Conservation (phyloP, 2,888 invertebrate species). For the Tiliacea aurago region DNA sequence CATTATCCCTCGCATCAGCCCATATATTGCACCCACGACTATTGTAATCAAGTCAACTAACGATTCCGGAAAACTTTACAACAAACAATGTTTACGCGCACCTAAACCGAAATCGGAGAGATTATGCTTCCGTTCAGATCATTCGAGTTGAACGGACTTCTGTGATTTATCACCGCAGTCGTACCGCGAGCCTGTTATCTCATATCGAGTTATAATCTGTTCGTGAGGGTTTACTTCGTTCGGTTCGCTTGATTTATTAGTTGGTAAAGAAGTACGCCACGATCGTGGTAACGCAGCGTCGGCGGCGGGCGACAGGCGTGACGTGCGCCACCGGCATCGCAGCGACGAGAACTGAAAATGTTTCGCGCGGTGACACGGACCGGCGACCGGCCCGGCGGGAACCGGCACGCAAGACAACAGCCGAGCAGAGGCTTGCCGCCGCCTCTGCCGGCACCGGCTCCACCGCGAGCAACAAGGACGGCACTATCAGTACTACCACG, state of each 20-base stretch:
- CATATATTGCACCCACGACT: slow-evolving; percentile 72
- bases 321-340: slow-evolving; percentile 86
- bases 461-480: slow-evolving; percentile 79
- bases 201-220: slow-evolving; percentile 86
- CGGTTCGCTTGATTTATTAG: slow-evolving; percentile 85
- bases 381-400: slow-evolving; percentile 73
- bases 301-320: slow-evolving; percentile 73
- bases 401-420: slow-evolving; percentile 78
- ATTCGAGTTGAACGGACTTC: slow-evolving; percentile 77
- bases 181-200: slow-evolving; percentile 83
- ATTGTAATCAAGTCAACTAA: slow-evolving; percentile 79
- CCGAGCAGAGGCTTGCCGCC: slow-evolving; percentile 73
- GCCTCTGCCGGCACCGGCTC: slow-evolving; percentile 69
- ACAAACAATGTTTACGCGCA: slow-evolving; percentile 84
- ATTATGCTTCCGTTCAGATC: slow-evolving; percentile 80
- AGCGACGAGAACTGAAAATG: slow-evolving; percentile 82
- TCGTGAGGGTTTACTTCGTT: slow-evolving; percentile 84
- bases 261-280: slow-evolving; percentile 83
- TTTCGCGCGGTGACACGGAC: slow-evolving; percentile 67
- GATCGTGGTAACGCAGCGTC: slow-evolving; percentile 80
- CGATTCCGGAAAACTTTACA: slow-evolving; percentile 82
- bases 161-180: slow-evolving; percentile 83
- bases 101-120: slow-evolving; percentile 80
- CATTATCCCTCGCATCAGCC: slow-evolving; percentile 73
- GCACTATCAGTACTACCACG: slow-evolving; percentile 65